Base-by-base conservation (phyloP, 2,113 vertebrate genomes). In the Podarcis cretensis region DNA sequence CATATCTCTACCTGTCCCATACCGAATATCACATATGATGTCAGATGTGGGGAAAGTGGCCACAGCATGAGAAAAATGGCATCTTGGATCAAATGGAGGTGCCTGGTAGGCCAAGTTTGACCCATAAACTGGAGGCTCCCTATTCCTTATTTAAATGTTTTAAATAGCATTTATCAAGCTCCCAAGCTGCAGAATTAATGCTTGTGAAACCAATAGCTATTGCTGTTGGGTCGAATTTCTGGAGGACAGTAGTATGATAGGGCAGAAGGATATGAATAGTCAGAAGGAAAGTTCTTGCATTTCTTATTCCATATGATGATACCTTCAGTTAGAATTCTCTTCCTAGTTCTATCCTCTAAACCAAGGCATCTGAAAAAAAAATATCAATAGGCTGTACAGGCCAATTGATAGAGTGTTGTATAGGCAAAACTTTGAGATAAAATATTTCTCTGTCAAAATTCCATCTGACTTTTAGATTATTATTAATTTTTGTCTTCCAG, bases 401-500 rank as follows among this genome's bases (percentile, higher is more conserved):
- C 54, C 78, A 43, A 20, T 92, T 71, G 66, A 37, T 79, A 27
- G 87, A 92, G 5, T 23, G 48, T n/a, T 4, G 2, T 77, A 0
- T 18, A 71, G 84, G 91, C 16, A 74, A 0, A 79, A 35, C 3
- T 93, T 1, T 79, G 18, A 68, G 85, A 5, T 87, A 43, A 76
- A 18, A 9, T 65, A 69, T 77, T 54, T 90, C 27, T 57, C n/a
- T 9, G 83, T 57, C 14, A 83, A 18, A 81, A 12, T 78, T 93
- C 74, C 79, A 7, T 79, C 48, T 35, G n/a, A 25, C 2, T 89
- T 89, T 25, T 16, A 20, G 76, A 2, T 40, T 18, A 0, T 74
- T 43, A 43, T 80, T 0, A 4, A 25, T 40, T 88, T 54, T 92
- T 57, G 81, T 84, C 69, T 91, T 83, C 0, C 85, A 99, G 99